Conservation (phyloP, 1,140 invertebrate genomes). For the Drosophila nannoptera region DNA sequence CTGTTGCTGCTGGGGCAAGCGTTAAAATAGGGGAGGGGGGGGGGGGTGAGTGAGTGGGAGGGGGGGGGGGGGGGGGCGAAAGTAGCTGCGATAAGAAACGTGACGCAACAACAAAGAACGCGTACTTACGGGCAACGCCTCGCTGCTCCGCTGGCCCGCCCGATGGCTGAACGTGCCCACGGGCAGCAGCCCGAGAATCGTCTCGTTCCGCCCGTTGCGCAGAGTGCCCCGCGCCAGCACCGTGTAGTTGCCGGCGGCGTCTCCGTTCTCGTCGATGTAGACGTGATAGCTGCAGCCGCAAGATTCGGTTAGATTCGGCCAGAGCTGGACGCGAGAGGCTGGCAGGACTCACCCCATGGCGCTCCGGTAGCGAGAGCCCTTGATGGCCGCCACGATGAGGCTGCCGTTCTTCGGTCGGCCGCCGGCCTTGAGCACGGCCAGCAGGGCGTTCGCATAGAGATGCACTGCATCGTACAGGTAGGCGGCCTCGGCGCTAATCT, state of each 20-base stretch:
- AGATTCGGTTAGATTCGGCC: too few relatives aligned
- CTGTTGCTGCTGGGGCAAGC: conserved; percentile 44
- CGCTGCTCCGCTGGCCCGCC: conserved; percentile 75
- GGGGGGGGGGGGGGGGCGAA: conserved; percentile 11
- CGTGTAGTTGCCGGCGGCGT: conserved; percentile 97
- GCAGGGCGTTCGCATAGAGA: conserved; percentile 88
- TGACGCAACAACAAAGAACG: neutral
- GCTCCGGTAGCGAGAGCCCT: conserved; percentile 88
- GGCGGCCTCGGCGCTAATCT: conserved; percentile 92
- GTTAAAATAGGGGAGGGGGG: conserved; percentile 2
- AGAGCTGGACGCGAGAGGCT: too few relatives aligned
- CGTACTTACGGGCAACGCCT: conserved; percentile 82
- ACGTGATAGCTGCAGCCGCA: conserved; percentile 86
- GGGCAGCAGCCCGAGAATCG: conserved; percentile 87
- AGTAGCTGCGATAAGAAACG: conserved; percentile 2
- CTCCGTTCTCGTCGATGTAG: conserved; percentile 95
- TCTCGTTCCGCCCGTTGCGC: conserved; percentile 66
- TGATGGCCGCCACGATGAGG: conserved; percentile 85
- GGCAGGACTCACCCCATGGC: conserved; percentile 87
- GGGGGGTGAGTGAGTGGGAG: too few relatives aligned
- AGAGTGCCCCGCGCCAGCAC: conserved; percentile 83
- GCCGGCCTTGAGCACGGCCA: conserved; percentile 83
- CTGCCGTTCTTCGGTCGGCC: conserved; percentile 86
- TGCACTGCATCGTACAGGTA: conserved; percentile 95
- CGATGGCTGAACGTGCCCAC: conserved; percentile 84